Percentiles rank a stretch among this genome's conserved stretches.
Conservation (phyloP, 1,140 invertebrate genomes). For the Bombus fervidus region DNA sequence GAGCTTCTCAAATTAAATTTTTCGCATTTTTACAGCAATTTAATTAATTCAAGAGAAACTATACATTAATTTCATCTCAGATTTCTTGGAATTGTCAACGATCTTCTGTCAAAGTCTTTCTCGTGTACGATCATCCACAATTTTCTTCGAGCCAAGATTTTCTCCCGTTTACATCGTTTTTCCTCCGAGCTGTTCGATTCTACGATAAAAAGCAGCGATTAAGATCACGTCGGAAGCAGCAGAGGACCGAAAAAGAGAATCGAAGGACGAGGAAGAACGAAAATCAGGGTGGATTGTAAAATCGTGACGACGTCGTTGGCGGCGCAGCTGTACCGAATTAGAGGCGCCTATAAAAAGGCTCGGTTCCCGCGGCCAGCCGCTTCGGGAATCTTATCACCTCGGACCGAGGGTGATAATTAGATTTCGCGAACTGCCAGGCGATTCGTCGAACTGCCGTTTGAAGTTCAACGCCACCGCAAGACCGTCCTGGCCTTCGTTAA, state of each 20-base stretch:
- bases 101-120: too few species aligned
- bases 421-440: slow-evolving; percentile 40
- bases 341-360: slow-evolving; percentile 30
- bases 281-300: background rate
- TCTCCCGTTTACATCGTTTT: too few species aligned
- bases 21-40: too few species aligned
- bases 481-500: slow-evolving; percentile 4
- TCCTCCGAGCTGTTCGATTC: too few species aligned
- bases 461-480: slow-evolving; percentile 2
- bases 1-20: too few species aligned
- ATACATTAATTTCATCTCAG: too few species aligned
- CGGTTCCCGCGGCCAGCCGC: background rate
- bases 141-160: too few species aligned
- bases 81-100: too few species aligned
- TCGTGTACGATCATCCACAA: too few species aligned
- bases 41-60: too few species aligned
- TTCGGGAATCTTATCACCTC: slow-evolving; percentile 37
- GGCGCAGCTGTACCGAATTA: slow-evolving; percentile 45
- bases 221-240: background rate
- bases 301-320: slow-evolving; percentile 3
- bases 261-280: background rate
- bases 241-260: background rate
- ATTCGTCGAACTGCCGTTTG: slow-evolving; percentile 45
- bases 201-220: background rate
- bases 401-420: slow-evolving; percentile 37